phyloP scores from a whole-genome alignment of 2,113 vertebrate species.

The Cyanistes caeruleus region DNA sequence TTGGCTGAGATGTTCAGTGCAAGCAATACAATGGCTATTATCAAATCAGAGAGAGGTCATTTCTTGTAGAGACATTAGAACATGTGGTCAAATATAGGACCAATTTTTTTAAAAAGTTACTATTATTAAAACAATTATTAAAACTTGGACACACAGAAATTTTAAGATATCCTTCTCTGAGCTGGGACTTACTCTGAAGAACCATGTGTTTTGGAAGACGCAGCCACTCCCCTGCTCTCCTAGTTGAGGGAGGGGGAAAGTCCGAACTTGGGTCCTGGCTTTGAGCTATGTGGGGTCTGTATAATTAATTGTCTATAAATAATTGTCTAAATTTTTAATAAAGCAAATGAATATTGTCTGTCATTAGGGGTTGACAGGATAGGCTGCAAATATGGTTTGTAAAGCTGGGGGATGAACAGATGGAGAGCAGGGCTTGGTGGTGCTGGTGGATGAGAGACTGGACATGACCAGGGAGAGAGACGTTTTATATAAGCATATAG shows the following conservation, averaged over 20 bases:
- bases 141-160: not conserved
- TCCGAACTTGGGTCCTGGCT: not conserved
- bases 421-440: not conserved
- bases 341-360: not conserved
- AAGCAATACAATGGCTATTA: not conserved
- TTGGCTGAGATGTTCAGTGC: not conserved
- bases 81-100: not conserved
- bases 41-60: not conserved
- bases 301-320: no score
- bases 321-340: accelerated
- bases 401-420: not conserved
- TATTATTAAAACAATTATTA: not conserved
- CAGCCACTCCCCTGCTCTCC: not conserved
- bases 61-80: not conserved
- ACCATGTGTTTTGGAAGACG: not conserved
- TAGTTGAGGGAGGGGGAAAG: not conserved
- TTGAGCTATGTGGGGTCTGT: not conserved
- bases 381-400: not conserved
- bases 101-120: not conserved
- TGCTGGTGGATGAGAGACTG: not conserved
- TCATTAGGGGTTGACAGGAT: not conserved
- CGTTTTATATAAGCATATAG: no score
- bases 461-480: no score
- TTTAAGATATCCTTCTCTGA: not conserved
- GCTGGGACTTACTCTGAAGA: not conserved